Percentiles rank a stretch among this genome's conserved stretches.
Evolutionary conservation across 2,113 vertebrate genomes (phyloP).

Genomic region (Pseudopodoces humilis): DNA sequence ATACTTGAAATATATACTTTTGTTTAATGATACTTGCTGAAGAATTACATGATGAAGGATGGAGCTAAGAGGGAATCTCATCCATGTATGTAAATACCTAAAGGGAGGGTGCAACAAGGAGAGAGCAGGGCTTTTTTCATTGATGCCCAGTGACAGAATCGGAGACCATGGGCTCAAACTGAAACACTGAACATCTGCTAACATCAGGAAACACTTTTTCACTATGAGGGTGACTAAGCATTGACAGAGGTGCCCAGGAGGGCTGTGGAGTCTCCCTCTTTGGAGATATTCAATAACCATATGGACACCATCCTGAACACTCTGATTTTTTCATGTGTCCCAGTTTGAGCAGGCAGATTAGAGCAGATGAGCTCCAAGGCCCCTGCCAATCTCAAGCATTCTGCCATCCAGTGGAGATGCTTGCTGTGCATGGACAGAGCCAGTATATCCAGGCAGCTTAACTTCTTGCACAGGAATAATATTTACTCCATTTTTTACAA

Average conservation of each 20-base stretch:
- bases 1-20: background rate
- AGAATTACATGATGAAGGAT: background rate
- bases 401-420: background rate
- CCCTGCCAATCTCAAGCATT: background rate
- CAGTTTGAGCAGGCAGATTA: rapidly evolving
- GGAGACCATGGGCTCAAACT: background rate
- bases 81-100: background rate
- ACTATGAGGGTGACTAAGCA: background rate
- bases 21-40: background rate
- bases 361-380: background rate
- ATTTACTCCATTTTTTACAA: background rate
- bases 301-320: background rate
- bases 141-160: background rate
- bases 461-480: background rate
- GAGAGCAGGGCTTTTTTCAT: background rate
- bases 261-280: background rate
- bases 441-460: background rate
- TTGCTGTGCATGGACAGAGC: background rate
- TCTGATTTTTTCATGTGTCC: background rate
- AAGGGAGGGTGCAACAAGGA: background rate
- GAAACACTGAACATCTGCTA: background rate
- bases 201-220: background rate
- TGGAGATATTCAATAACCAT: background rate
- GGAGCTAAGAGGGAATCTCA: background rate
- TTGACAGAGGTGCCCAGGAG: background rate